Percentiles rank a stretch among this genome's conserved stretches.
These are phyloP conservation scores for Xiphorhynchus erythropygius DNA, from an alignment of 2,797 vertebrate genomes.

Conservation along the genomic window DNA sequence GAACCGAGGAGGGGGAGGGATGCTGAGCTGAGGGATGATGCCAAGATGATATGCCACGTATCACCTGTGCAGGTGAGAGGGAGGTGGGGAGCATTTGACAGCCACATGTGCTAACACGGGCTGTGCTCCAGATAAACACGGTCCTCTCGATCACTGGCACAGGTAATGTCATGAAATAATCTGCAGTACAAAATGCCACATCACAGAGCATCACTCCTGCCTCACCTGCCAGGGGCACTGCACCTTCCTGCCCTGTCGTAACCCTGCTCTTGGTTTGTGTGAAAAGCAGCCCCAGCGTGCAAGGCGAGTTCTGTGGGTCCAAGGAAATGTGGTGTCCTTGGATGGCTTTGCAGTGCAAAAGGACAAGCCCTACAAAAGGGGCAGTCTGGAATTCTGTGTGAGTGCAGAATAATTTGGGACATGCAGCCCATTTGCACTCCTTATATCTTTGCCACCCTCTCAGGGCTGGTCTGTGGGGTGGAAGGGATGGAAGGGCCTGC, in stretches of 20 bases:
- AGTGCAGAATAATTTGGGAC: not conserved
- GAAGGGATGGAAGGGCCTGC: not conserved
- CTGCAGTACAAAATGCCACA: not conserved
- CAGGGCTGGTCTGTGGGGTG: accelerated
- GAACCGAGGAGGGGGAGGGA: not conserved
- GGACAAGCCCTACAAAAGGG: not conserved
- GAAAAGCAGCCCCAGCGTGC: accelerated
- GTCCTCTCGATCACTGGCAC: not conserved
- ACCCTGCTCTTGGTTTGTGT: not conserved
- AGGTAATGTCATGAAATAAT: not conserved
- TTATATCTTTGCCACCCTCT: not conserved
- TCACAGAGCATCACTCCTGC: accelerated
- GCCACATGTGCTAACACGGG: accelerated
- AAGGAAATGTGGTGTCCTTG: accelerated
- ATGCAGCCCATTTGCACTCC: accelerated
- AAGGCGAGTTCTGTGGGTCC: accelerated
- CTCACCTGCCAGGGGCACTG: not conserved
- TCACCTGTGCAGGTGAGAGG: not conserved
- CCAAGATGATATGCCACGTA: not conserved
- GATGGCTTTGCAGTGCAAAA: not conserved
- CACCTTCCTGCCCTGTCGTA: not conserved
- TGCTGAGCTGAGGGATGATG: not conserved
- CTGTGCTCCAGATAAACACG: not conserved
- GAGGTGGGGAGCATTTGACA: not conserved
- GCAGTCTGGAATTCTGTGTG: not conserved